Percentiles rank a stretch among this genome's conserved stretches.
Evolutionary conservation across 2,888 invertebrate genomes (phyloP).

Genomic region (Monopis laevigella): DNA sequence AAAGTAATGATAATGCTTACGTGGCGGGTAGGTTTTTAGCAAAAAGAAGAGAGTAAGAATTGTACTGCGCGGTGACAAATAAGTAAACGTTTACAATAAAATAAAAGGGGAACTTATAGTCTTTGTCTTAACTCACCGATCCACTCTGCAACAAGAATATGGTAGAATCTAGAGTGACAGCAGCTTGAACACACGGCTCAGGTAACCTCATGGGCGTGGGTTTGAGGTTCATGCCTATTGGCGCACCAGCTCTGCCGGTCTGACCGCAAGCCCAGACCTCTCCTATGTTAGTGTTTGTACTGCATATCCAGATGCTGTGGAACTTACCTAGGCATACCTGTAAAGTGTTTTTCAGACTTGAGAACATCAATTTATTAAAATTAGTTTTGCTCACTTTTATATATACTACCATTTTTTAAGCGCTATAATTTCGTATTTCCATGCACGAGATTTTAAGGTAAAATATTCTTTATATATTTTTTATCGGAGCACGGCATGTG

Average conservation of each 20-base stretch:
- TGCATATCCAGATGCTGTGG: conserved; percentile 74
- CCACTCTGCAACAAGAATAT: conserved; percentile 72
- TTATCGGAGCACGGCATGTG: no score
- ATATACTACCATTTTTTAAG: no score
- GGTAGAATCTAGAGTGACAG: conserved; percentile 74
- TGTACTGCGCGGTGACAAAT: no score
- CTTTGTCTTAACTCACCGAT: conserved; percentile 66
- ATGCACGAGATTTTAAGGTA: no score
- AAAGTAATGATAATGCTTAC: no score
- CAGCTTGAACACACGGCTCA: conserved; percentile 58
- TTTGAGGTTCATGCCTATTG: conserved; percentile 66
- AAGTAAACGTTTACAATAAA: no score
- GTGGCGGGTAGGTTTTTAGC: no score
- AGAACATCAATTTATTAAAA: background rate
- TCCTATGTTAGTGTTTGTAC: conserved; percentile 33
- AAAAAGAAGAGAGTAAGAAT: no score
- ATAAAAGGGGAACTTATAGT: no score
- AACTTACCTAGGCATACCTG: conserved; percentile 80
- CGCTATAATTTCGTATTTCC: no score
- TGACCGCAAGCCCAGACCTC: conserved; percentile 82
- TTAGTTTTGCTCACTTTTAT: no score
- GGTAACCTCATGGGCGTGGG: conserved; percentile 51
- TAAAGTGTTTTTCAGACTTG: conserved; percentile 13
- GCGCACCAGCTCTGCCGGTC: conserved; percentile 76
- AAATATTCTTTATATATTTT: no score